Conservation (phyloP, 1,140 invertebrate genomes). For the Anastatus disparis region DNA sequence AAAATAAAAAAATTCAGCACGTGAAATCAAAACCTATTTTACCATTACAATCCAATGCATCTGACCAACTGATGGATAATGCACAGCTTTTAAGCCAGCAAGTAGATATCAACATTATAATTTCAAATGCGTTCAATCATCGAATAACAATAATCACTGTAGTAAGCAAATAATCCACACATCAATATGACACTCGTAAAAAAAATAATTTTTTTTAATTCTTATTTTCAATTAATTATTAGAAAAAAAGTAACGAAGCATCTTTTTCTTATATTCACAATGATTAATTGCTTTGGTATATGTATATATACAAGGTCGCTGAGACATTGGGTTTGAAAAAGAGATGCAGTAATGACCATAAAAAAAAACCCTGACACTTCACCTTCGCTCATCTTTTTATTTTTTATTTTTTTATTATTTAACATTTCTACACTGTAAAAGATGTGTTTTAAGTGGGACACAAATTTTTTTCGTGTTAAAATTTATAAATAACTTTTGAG, state of each 20-base stretch:
- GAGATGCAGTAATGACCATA: constrained; percentile 62
- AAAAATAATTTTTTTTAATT: background rate
- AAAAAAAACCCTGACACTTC: constrained; percentile 30
- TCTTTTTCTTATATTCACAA: background rate
- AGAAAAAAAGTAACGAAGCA: background rate
- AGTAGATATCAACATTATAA: constrained; percentile 32
- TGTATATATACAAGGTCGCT: constrained; percentile 65
- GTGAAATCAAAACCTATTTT: constrained; percentile 11
- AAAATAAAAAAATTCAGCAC: too few relatives aligned
- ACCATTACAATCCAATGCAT: constrained; percentile 29
- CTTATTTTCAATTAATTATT: too few relatives aligned
- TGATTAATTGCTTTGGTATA: constrained; percentile 11
- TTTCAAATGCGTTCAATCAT: background rate
- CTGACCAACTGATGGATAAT: constrained; percentile 33
- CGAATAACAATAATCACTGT: background rate
- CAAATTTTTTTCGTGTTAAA: too few relatives aligned
- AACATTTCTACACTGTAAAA: too few relatives aligned
- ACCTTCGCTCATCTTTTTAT: constrained; percentile 32
- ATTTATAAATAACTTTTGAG: too few relatives aligned
- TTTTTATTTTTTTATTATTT: constrained; percentile 12
- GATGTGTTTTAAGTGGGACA: too few relatives aligned
- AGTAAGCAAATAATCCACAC: background rate
- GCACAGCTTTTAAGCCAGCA: constrained; percentile 39
- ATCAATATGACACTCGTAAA: background rate
- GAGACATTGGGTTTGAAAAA: constrained; percentile 66